Evolutionary conservation across 2,113 vertebrate species (phyloP).

Genomic region (Hippocampus comes): DNA sequence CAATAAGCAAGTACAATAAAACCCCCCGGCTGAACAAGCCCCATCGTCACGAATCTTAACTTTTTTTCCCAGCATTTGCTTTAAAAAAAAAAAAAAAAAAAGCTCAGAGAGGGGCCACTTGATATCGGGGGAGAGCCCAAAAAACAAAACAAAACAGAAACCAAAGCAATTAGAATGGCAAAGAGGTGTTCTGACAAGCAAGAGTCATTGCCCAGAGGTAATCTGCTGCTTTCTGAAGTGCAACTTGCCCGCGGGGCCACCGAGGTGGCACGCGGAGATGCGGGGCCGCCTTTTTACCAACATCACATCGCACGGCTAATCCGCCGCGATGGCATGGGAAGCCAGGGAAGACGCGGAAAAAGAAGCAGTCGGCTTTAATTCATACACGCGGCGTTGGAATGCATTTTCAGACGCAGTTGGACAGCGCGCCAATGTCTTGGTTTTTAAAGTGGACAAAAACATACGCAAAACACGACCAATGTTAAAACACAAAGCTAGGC

Average conservation of each 20-base stretch:
- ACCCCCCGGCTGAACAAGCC: background rate
- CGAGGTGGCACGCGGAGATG: slow-evolving; percentile 21
- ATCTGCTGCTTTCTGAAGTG: slow-evolving; percentile 38
- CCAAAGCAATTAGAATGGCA: slow-evolving; percentile 57
- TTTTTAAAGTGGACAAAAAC: background rate
- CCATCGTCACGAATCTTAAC: slow-evolving; percentile 11
- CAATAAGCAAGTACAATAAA: background rate
- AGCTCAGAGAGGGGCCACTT: slow-evolving; percentile 23
- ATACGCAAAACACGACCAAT: background rate
- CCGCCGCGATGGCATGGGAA: slow-evolving; percentile 19
- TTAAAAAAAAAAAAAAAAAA: background rate
- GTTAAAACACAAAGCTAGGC: background rate
- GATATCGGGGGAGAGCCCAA: background rate
- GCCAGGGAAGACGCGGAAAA: background rate
- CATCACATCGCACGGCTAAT: slow-evolving; percentile 46
- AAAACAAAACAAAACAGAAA: background rate
- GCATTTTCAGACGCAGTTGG: background rate
- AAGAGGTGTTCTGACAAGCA: slow-evolving; percentile 58
- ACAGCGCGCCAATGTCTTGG: background rate
- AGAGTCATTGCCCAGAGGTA: slow-evolving; percentile 48
- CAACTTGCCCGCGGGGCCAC: slow-evolving; percentile 19
- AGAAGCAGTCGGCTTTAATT: background rate
- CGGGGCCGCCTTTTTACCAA: slow-evolving; percentile 31
- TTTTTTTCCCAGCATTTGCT: background rate
- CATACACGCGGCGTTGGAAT: background rate